Base-by-base conservation (phyloP, 2,888 invertebrate species). In the Microplitis manilae region DNA sequence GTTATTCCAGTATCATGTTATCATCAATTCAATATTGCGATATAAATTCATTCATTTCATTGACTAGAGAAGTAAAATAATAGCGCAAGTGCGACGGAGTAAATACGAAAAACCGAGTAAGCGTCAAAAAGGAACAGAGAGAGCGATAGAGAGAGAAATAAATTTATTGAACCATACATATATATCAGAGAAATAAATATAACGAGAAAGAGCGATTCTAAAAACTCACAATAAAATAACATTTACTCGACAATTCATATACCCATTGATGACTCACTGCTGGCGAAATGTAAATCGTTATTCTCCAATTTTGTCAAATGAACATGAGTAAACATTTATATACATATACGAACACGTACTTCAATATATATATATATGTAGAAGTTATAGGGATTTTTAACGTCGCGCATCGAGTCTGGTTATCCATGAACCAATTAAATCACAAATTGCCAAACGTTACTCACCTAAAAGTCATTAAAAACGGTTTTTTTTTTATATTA, bases 311-410 rank as follows among this genome's bases (percentile, higher is more conserved):
- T 17, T 13, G 65, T 15, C 62, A 15, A 62, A 65, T 65, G 30
- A 65, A 65, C 65, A 65, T 9, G 13, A 65, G 65, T 65, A 13
- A 65, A 65, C 65, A 65, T 65, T 65, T 65, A 65, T 65, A 13
- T 20, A 7, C 65, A 13, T 30, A n/a, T 62, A 62, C 7, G 17
- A 17, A 17, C 15, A 62, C 17, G 7, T 30, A 30, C 30, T 5
- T 65, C 6, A 6, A 38, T 17, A 30, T 65, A 30, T 30, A 13
- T 20, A 1, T 20, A 1, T 20, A 20, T n/a, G n/a, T 20, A 20
- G 20, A 20, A 20, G 20, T 20, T 20, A 20, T 9, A 30, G 20
- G 13, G 30, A 13, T 65, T 65, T 65, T 30, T 30, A 30, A 30
- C 30, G 6, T 65, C 13, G 8, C 50, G 9, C 50, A 50, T 8